Base-by-base conservation (phyloP, 1,140 invertebrate genomes). In the Coptotermes formosanus region DNA sequence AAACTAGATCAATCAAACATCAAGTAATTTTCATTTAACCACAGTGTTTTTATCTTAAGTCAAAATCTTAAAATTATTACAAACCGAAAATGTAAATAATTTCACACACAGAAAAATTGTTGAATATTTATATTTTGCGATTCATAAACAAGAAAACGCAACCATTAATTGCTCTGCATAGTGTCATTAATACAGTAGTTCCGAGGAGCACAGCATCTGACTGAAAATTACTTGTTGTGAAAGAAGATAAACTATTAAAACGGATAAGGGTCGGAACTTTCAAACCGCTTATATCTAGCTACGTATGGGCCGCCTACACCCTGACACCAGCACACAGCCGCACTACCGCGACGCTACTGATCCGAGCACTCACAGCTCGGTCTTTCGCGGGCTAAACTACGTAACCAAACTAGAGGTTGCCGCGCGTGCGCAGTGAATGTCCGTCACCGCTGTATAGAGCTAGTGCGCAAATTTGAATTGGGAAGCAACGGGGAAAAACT, bases 301-400 rank as follows among this genome's bases (percentile, higher is more conserved):
- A 55, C 16, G 38, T 16, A 55, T 19, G 52, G 21, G 19, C 14
- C 19, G 52, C 52, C 19, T 12, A 19, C 52, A 19, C 14, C 52
- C 19, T 55, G 52, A 12, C 19, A 16, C 52, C n/a, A 8, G 9
- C 64, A 25, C n/a, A 0, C 64, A 8, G n/a, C 64, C n/a, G 6
- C 52, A 55, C 52, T 55, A 55, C n/a, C 64, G 64, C 64, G 64
- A 75, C 25, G 16, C 64, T 3, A 75, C 64, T 75, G 64, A 30
- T 75, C 25, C 0, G 1, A 30, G 25, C 4, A 75, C 25, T 75
- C 0, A 21, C 14, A 19, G 64, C 64, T 75, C 64, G 16, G n/a
- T 75, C 64, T 75, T 75, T 75, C 64, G 64, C 64, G 64, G 64
- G 64, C 64, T n/a, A 75, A 75, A 75, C 25, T 75, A n/a, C n/a